Evolutionary conservation across 2,797 vertebrate species (phyloP).

Genomic region (Xenops minutus): DNA sequence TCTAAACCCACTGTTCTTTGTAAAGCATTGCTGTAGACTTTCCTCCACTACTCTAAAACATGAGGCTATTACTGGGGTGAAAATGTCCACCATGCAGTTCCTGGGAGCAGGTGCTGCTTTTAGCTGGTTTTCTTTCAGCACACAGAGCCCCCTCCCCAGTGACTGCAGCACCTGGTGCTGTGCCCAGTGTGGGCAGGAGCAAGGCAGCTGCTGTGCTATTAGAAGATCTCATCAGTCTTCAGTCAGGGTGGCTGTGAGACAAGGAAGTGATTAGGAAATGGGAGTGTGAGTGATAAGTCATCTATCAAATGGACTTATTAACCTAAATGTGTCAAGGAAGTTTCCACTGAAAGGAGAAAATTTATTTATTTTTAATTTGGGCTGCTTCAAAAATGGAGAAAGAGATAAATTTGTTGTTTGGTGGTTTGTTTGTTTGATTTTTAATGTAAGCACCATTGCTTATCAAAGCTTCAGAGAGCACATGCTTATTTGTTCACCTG

Average conservation of each 20-base stretch:
- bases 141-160: neutral
- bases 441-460: neutral
- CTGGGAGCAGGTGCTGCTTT: neutral
- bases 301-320: slow-evolving; percentile 52
- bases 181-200: fast-evolving
- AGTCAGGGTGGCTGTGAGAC: slow-evolving; percentile 21
- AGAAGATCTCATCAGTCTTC: slow-evolving; percentile 10
- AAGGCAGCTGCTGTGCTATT: neutral
- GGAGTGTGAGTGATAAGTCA: slow-evolving; percentile 46
- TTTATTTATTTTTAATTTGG: neutral
- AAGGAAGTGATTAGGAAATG: slow-evolving; percentile 22
- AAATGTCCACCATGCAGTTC: neutral
- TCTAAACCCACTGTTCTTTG: fast-evolving
- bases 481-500: neutral
- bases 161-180: fast-evolving
- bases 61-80: fast-evolving
- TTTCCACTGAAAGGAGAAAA: slow-evolving; percentile 40
- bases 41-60: neutral
- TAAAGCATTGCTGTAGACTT: neutral
- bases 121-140: neutral
- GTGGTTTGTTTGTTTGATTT: neutral
- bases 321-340: slow-evolving; percentile 47
- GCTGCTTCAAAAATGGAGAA: neutral
- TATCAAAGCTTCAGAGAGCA: neutral
- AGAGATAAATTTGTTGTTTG: neutral